These are phyloP conservation scores for Clinocottus analis DNA, from an alignment of 2,113 vertebrate species.

Conservation along the genomic window DNA sequence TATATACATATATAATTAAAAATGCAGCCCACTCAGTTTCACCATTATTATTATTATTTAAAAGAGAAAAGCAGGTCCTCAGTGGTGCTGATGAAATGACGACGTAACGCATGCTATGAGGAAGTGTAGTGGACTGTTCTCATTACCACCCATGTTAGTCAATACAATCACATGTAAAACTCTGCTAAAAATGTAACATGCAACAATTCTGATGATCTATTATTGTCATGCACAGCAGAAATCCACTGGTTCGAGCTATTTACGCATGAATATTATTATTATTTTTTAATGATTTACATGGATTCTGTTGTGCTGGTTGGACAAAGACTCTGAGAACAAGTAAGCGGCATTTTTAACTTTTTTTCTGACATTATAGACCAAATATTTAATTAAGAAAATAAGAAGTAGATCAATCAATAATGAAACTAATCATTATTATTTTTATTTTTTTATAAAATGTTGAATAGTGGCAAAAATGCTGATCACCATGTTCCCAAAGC, in stretches of 20 bases:
- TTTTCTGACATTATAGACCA: background rate
- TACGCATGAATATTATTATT: background rate
- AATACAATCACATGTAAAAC: background rate
- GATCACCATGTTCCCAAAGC: background rate
- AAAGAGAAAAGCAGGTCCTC: background rate
- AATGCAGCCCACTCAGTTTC: slow-evolving; percentile 47
- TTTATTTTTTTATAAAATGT: background rate
- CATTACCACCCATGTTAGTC: slow-evolving; percentile 39
- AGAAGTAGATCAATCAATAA: background rate
- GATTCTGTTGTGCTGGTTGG: background rate
- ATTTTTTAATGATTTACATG: background rate
- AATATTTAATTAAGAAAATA: background rate
- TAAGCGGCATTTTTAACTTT: background rate
- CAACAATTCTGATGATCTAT: background rate
- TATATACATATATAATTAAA: background rate
- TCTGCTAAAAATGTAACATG: no score
- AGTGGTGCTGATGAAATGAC: slow-evolving; percentile 18
- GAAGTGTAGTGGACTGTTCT: slow-evolving; percentile 1
- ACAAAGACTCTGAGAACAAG: background rate
- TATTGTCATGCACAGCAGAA: background rate
- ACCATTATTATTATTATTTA: background rate
- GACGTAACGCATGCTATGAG: slow-evolving; percentile 7
- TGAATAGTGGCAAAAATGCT: background rate
- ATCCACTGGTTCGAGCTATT: background rate
- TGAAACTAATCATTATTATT: background rate